These are phyloP conservation scores for Anguilla anguilla DNA, from an alignment of 2,797 vertebrate species.

Conservation along the genomic window DNA sequence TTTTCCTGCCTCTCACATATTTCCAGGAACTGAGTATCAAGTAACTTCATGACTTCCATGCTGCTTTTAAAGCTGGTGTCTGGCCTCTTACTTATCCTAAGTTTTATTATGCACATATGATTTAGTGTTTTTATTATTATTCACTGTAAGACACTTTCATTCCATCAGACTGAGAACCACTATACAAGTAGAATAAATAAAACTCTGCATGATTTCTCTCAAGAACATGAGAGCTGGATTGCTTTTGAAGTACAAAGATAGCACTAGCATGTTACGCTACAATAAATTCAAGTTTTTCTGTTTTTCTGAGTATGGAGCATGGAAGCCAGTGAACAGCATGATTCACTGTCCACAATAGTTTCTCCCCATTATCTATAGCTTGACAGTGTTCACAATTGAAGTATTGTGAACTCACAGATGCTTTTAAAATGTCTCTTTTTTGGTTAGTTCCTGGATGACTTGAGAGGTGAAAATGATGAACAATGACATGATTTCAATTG, in stretches of 20 bases:
- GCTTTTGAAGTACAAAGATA: background rate
- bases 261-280: background rate
- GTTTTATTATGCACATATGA: background rate
- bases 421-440: background rate
- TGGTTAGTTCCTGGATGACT: background rate
- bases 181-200: background rate
- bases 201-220: background rate
- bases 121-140: background rate
- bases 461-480: slow-evolving; percentile 25
- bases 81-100: background rate
- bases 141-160: background rate
- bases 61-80: background rate
- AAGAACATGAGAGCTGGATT: background rate
- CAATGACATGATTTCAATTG: slow-evolving; percentile 29
- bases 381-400: background rate
- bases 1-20: background rate
- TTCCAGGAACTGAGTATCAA: background rate
- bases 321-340: slow-evolving; percentile 5
- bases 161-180: background rate
- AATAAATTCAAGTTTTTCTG: background rate
- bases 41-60: background rate
- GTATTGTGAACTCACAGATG: background rate
- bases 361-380: background rate
- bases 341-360: background rate
- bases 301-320: background rate